These are phyloP conservation scores for Drosophila takahashii DNA, from an alignment of 1,140 invertebrate genomes.

Conservation along the genomic window DNA sequence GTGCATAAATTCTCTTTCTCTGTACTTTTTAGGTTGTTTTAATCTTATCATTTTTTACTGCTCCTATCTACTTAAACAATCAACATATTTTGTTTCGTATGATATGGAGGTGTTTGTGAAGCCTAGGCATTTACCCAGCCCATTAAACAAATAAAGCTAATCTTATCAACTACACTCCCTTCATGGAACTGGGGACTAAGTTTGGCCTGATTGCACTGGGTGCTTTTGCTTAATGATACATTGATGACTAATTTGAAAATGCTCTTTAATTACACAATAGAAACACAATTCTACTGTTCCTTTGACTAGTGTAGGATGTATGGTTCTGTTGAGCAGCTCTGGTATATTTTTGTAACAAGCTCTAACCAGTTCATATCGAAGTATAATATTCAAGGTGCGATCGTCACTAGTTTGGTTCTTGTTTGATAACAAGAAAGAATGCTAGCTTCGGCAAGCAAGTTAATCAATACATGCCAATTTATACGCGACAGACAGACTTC, in stretches of 20 bases:
- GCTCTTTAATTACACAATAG: too few species aligned
- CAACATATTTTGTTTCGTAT: conserved; percentile 24
- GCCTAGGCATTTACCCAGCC: conserved; percentile 32
- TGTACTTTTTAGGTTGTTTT: conserved; percentile 31
- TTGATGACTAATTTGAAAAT: conserved; percentile 21
- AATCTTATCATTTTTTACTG: conserved; percentile 64
- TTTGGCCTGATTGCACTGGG: conserved; percentile 17
- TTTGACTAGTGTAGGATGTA: too few species aligned
- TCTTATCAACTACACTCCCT: conserved; percentile 44
- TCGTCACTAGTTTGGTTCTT: too few species aligned
- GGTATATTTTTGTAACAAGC: too few species aligned
- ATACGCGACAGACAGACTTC: too few species aligned
- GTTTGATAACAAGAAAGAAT: too few species aligned
- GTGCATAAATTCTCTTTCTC: conserved; percentile 43
- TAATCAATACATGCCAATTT: too few species aligned
- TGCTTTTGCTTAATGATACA: background rate
- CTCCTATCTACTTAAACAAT: conserved; percentile 36
- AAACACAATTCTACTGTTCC: too few species aligned
- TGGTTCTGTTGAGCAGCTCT: too few species aligned
- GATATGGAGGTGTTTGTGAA: conserved; percentile 10
- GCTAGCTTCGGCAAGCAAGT: too few species aligned
- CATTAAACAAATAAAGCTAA: conserved; percentile 36
- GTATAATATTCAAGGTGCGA: too few species aligned
- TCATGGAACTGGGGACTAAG: conserved; percentile 6
- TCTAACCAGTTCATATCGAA: background rate